Conservation (phyloP, 2,888 invertebrate genomes). For the Drosophila limbata region DNA sequence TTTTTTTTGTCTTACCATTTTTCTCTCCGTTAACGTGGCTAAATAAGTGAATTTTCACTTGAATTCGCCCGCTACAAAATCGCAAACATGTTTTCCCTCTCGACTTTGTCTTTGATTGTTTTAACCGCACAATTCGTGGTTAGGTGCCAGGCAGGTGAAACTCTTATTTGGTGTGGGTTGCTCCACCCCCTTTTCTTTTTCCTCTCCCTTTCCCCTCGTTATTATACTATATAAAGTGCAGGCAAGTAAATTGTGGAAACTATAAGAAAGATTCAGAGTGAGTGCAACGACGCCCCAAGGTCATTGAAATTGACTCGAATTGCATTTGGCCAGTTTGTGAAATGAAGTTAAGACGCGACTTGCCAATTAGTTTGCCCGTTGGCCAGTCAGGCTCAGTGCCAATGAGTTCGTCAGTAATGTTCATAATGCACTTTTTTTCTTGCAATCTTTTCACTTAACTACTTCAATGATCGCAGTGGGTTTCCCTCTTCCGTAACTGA, state of each 20-base stretch:
- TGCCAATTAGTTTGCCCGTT: conserved; percentile 39
- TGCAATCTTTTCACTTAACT: conserved; percentile 25
- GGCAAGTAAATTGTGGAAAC: conserved; percentile 33
- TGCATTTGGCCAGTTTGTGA: conserved; percentile 33
- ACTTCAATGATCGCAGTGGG: background rate
- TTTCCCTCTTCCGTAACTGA: conserved; percentile 24
- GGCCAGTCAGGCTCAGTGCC: conserved; percentile 27
- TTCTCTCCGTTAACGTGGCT: conserved; percentile 32
- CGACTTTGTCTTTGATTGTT: conserved; percentile 46
- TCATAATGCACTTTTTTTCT: conserved; percentile 7
- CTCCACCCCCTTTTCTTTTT: background rate
- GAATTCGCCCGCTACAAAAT: conserved; percentile 60
- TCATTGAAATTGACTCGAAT: conserved; percentile 73
- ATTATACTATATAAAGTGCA: conserved; percentile 68
- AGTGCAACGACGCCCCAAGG: conserved; percentile 71
- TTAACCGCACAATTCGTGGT: conserved; percentile 50
- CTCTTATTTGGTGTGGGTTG: conserved; percentile 63
- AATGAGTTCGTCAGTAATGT: conserved; percentile 33
- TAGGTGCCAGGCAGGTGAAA: conserved; percentile 70
- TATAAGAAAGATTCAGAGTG: conserved; percentile 24
- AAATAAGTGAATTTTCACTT: conserved; percentile 69
- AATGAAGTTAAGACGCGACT: conserved; percentile 24
- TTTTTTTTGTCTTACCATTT: conserved; percentile 3
- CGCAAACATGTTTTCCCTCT: conserved; percentile 62
- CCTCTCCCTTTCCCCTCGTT: conserved; percentile 7